A percentile compares a stretch with the other conserved stretches of the same genome.
These are phyloP conservation scores for Charaxes varanes DNA, from an alignment of 1,140 invertebrate species.

Conservation along the genomic window DNA sequence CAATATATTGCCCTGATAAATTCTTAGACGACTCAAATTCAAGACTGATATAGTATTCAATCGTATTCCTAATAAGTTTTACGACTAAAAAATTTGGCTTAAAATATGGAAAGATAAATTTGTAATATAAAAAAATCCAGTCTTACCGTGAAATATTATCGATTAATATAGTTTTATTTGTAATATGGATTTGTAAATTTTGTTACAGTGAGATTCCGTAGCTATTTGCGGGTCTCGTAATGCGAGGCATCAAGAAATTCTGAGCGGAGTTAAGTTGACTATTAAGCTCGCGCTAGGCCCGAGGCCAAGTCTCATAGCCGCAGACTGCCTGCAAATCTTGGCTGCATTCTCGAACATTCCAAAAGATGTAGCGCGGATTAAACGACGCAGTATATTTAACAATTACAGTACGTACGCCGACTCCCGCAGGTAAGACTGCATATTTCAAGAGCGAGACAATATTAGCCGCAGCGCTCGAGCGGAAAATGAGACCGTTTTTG, in stretches of 20 bases:
- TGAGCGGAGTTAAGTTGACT: slow-evolving; percentile 39
- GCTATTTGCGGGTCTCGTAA: slow-evolving; percentile 23
- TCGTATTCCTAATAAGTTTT: too few relatives aligned
- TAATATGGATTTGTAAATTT: too few relatives aligned
- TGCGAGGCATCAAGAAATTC: slow-evolving; percentile 31
- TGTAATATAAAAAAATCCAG: too few relatives aligned
- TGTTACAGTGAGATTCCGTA: too few relatives aligned
- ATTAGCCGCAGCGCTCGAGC: slow-evolving; percentile 60
- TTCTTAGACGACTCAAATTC: too few relatives aligned
- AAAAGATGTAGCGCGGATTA: slow-evolving; percentile 65
- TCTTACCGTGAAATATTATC: too few relatives aligned
- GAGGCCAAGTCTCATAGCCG: slow-evolving; percentile 54
- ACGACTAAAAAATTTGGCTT: too few relatives aligned
- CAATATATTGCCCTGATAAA: too few relatives aligned
- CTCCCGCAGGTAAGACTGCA: slow-evolving; percentile 62
- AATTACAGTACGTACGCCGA: slow-evolving; percentile 61
- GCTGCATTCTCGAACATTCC: slow-evolving; percentile 68
- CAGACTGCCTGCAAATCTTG: slow-evolving; percentile 67
- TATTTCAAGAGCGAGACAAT: slow-evolving; percentile 66
- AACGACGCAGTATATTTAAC: slow-evolving; percentile 65
- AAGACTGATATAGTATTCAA: too few relatives aligned
- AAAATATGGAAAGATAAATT: too few relatives aligned
- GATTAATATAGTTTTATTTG: too few relatives aligned
- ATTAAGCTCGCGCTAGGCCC: slow-evolving; percentile 56
- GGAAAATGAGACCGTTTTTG: slow-evolving; percentile 70